These are phyloP conservation scores for Heliconius aoede DNA, from an alignment of 2,888 invertebrate species.

Conservation along the genomic window DNA sequence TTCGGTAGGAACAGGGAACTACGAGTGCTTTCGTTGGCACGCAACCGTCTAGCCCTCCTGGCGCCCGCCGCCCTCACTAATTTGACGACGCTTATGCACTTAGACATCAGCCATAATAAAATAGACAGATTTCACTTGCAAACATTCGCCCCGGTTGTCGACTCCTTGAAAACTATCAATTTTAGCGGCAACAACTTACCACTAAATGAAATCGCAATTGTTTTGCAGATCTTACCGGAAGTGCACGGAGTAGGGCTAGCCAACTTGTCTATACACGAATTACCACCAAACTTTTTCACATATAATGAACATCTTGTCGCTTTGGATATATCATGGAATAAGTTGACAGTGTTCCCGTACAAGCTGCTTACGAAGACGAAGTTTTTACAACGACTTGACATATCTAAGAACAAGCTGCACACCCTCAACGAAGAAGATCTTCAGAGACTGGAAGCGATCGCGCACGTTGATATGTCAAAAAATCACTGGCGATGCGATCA, in stretches of 20 bases:
- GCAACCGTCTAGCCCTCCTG: conserved; percentile 89
- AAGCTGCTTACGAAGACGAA: conserved; percentile 83
- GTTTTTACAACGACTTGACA: conserved; percentile 86
- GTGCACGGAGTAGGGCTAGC: conserved; percentile 84
- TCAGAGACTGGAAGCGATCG: conserved; percentile 83
- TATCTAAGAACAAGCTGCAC: conserved; percentile 89
- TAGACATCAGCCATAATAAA: conserved; percentile 91
- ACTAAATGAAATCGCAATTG: conserved; percentile 81
- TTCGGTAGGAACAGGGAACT: conserved; percentile 85
- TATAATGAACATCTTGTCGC: conserved; percentile 85
- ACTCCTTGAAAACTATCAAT: conserved; percentile 85
- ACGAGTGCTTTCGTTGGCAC: conserved; percentile 84
- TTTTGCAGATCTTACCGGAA: conserved; percentile 83
- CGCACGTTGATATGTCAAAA: conserved; percentile 80
- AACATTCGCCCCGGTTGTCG: conserved; percentile 84
- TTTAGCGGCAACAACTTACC: conserved; percentile 88
- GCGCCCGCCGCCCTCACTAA: conserved; percentile 89
- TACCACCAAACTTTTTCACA: conserved; percentile 84
- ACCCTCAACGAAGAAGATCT: conserved; percentile 85
- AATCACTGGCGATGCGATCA: conserved; percentile 88
- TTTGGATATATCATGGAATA: conserved; percentile 90
- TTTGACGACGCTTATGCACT: conserved; percentile 86
- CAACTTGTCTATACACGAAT: conserved; percentile 81
- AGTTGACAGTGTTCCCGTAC: conserved; percentile 83
- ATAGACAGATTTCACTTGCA: conserved; percentile 86